Evolutionary conservation across 2,888 invertebrate species (phyloP).

Genomic region (Drosophila neutralis): DNA sequence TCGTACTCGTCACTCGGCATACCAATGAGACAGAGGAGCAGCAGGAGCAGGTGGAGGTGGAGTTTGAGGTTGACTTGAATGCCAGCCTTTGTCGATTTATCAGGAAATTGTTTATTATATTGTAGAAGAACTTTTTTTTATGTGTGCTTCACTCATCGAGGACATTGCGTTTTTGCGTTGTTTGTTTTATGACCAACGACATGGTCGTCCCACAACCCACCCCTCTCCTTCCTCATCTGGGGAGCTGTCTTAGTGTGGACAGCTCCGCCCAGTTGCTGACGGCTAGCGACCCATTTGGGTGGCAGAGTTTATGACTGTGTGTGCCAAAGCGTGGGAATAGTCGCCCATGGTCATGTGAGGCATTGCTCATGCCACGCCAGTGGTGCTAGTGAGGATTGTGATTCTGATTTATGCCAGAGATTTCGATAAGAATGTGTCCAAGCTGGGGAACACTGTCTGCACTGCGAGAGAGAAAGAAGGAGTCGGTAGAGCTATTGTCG

Average conservation of each 20-base stretch:
- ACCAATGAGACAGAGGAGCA: constrained; percentile 61
- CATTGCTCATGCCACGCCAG: constrained; percentile 44
- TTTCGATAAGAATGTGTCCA: constrained; percentile 66
- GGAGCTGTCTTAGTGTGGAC: background rate
- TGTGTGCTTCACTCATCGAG: constrained; percentile 61
- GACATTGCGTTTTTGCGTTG: constrained; percentile 54
- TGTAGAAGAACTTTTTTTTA: constrained; percentile 66
- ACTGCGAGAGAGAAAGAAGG: background rate
- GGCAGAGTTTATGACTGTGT: constrained; percentile 53
- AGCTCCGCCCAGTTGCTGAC: constrained; percentile 26
- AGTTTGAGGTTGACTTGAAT: constrained; percentile 4
- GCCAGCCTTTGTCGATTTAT: constrained; percentile 62
- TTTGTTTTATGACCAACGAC: constrained; percentile 63
- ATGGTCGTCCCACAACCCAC: constrained; percentile 2
- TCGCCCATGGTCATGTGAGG: constrained; percentile 41
- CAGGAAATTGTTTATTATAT: constrained; percentile 79
- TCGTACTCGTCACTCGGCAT: constrained; percentile 59
- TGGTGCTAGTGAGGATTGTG: constrained; percentile 36
- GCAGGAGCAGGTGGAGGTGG: background rate
- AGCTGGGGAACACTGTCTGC: constrained; percentile 13
- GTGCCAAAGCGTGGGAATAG: constrained; percentile 71
- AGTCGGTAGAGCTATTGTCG: background rate
- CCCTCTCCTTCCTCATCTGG: background rate
- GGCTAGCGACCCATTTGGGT: constrained; percentile 53
- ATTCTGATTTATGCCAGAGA: constrained; percentile 71